phyloP scores from a whole-genome alignment of 64 coral and sea anemone species.

The Platygyra sinensis region DNA sequence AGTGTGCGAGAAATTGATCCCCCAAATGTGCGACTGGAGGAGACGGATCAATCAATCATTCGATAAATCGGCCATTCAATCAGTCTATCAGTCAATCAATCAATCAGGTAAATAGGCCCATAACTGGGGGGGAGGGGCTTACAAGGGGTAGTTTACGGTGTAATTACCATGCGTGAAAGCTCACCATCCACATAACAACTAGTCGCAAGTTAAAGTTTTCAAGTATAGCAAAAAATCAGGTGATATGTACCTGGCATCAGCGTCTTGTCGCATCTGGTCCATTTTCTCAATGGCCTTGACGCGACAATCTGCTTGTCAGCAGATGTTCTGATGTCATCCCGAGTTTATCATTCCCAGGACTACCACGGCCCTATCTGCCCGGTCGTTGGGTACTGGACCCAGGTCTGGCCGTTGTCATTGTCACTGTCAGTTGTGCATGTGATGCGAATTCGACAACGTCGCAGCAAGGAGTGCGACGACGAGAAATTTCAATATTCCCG shows the following conservation, averaged over 20 bases:
- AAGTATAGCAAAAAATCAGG: too few relatives aligned
- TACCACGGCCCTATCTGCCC: conserved; percentile 12
- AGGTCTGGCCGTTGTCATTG: conserved; percentile 17
- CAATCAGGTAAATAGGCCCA: too few relatives aligned
- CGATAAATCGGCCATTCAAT: too few relatives aligned
- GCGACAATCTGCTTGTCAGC: conserved; percentile 10
- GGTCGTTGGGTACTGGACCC: not conserved
- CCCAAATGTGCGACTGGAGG: too few relatives aligned
- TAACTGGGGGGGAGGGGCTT: too few relatives aligned
- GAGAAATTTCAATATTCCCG: conserved; percentile 2
- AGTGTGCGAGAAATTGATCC: too few relatives aligned
- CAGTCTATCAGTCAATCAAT: too few relatives aligned
- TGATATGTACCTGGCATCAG: not conserved
- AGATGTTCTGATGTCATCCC: not conserved
- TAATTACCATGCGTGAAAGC: too few relatives aligned
- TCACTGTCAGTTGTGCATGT: conserved; percentile 16
- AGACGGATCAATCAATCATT: too few relatives aligned
- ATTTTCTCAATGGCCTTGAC: conserved; percentile 9
- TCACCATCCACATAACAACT: too few relatives aligned
- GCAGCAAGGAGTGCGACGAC: conserved; percentile 17
- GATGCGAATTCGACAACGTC: not conserved
- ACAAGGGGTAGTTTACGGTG: too few relatives aligned
- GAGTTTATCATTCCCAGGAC: conserved; percentile 30
- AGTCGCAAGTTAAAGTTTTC: too few relatives aligned
- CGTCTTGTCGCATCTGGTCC: conserved; percentile 2